Evolutionary conservation across 2,113 vertebrate species (phyloP).

Genomic region (Amblyopsis rosae): DNA sequence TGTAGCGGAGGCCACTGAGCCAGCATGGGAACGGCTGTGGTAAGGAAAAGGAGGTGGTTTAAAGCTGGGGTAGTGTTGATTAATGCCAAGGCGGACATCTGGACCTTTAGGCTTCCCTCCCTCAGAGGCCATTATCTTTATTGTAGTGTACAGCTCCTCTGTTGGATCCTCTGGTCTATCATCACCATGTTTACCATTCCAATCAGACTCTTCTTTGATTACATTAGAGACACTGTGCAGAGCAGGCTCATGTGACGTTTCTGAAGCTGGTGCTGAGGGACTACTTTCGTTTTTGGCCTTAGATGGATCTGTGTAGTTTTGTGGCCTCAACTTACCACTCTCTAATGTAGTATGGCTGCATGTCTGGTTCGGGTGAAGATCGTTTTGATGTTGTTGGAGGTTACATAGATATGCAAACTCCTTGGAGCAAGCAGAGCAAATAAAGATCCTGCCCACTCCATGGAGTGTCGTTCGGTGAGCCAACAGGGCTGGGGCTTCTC

Average conservation of each 20-base stretch:
- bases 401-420: slow-evolving; percentile 98
- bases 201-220: slow-evolving; percentile 52
- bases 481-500: slow-evolving; percentile 81
- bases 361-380: slow-evolving; percentile 88
- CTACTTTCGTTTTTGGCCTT: slow-evolving; percentile 68
- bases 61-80: slow-evolving; percentile 98
- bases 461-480: slow-evolving; percentile 92
- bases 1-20: slow-evolving; percentile 89
- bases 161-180: slow-evolving; percentile 87
- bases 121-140: slow-evolving; percentile 99
- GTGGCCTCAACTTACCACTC: slow-evolving; percentile 91
- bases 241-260: slow-evolving; percentile 41
- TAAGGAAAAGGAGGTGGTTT: slow-evolving; percentile 98
- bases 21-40: slow-evolving; percentile 90
- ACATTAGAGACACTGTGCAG: slow-evolving; percentile 28
- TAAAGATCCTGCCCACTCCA: slow-evolving; percentile 91
- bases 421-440: slow-evolving; percentile 93
- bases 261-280: slow-evolving; percentile 46
- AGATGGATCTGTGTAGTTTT: slow-evolving; percentile 93
- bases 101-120: slow-evolving; percentile 89
- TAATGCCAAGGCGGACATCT: slow-evolving; percentile 94
- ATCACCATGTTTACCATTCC: slow-evolving; percentile 68
- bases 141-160: slow-evolving; percentile 97
- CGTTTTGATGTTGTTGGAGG: slow-evolving; percentile 94
- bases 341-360: slow-evolving; percentile 89